These are phyloP conservation scores for Meta bourneti DNA, from an alignment of 2,888 invertebrate genomes.

Conservation along the genomic window DNA sequence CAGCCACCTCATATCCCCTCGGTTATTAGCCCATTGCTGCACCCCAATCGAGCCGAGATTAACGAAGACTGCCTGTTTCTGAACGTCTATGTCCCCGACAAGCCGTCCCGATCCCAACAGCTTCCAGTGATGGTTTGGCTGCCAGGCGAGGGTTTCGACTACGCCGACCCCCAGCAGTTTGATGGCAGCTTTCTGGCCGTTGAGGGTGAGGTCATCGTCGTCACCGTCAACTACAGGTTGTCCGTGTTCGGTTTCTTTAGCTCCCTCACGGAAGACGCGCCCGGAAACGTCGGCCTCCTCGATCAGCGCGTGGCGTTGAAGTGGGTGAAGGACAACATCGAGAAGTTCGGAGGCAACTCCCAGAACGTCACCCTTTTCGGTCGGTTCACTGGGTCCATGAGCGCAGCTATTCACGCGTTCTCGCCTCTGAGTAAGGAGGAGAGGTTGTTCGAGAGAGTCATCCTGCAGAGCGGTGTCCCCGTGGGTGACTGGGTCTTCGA, in stretches of 20 bases:
- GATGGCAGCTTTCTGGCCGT: slow-evolving; percentile 83
- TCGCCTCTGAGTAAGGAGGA: slow-evolving; percentile 69
- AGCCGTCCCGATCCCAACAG: not conserved
- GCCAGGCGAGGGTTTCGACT: slow-evolving; percentile 81
- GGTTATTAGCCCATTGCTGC: slow-evolving; percentile 78
- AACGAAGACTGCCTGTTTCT: slow-evolving; percentile 90
- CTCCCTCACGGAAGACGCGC: slow-evolving; percentile 78
- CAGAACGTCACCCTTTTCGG: slow-evolving; percentile 80
- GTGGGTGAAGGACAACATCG: slow-evolving; percentile 79
- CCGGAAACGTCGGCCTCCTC: slow-evolving; percentile 80
- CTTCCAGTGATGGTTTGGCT: slow-evolving; percentile 85
- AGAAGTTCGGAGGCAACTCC: slow-evolving; percentile 79
- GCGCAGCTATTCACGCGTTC: slow-evolving; percentile 78
- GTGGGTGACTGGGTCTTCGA: slow-evolving; percentile 78
- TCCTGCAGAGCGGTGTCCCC: slow-evolving; percentile 79
- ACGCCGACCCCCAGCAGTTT: slow-evolving; percentile 80
- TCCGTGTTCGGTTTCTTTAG: slow-evolving; percentile 81
- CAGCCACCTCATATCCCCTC: slow-evolving; percentile 78
- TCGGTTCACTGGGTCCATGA: slow-evolving; percentile 79
- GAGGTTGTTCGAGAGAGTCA: slow-evolving; percentile 78
- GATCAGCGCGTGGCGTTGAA: slow-evolving; percentile 80
- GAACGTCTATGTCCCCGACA: slow-evolving; percentile 88
- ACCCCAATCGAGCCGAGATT: slow-evolving; percentile 59
- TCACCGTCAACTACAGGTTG: slow-evolving; percentile 83
- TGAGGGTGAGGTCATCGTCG: slow-evolving; percentile 82